Evolutionary conservation across 2,113 vertebrate species (phyloP).

Genomic region (Clarias gariepinus): DNA sequence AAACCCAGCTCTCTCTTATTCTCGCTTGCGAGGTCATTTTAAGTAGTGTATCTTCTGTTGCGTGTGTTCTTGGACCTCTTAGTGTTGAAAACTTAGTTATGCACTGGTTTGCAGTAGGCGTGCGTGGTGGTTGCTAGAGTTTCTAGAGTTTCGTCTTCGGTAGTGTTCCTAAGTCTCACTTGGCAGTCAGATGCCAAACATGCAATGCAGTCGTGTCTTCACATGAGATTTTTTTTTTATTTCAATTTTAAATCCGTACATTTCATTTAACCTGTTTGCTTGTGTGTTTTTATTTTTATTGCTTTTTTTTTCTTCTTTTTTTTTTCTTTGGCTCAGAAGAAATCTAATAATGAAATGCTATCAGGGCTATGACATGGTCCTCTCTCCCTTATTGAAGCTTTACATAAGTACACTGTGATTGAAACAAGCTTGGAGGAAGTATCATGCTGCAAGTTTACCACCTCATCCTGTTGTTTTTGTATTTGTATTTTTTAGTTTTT

Average conservation of each 20-base stretch:
- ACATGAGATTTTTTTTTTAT: neutral
- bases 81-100: conserved; percentile 37
- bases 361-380: conserved; percentile 53
- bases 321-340: conserved; percentile 20
- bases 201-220: conserved; percentile 42
- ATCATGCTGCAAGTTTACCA: conserved; percentile 48
- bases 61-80: conserved; percentile 35
- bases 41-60: conserved; percentile 5
- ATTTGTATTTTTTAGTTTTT: neutral
- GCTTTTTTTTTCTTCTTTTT: neutral
- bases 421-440: conserved; percentile 61
- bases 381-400: conserved; percentile 63
- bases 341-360: conserved; percentile 48
- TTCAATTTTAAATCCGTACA: conserved; percentile 2
- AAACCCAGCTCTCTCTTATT: conserved; percentile 5
- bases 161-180: conserved; percentile 9
- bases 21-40: conserved; percentile 5
- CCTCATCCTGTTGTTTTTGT: conserved; percentile 33
- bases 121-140: neutral
- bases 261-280: neutral
- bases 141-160: conserved; percentile 3
- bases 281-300: neutral
- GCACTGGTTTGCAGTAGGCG: conserved; percentile 34
- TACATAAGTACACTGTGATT: conserved; percentile 69
- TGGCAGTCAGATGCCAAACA: conserved; percentile 33